Evolutionary conservation across 2,113 vertebrate species (phyloP).

Genomic region (Corynorhinus townsendii): DNA sequence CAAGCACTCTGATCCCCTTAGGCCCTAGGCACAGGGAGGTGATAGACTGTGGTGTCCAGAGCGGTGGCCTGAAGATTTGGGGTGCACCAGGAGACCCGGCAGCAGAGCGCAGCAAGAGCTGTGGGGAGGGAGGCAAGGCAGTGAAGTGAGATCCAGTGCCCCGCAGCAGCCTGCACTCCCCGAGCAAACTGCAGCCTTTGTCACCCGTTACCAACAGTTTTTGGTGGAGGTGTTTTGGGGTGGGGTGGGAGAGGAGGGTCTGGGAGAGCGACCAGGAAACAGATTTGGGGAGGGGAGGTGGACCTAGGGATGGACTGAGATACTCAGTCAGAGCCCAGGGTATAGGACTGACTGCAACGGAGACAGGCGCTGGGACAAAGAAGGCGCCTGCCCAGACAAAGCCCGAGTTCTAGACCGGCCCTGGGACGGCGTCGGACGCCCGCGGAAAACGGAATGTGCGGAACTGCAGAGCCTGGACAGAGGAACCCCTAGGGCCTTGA

Average conservation of each 20-base stretch:
- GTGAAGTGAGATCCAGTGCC: not conserved
- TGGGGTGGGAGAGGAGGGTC: not conserved
- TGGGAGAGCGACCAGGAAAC: not conserved
- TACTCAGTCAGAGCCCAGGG: not conserved
- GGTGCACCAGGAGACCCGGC: not conserved
- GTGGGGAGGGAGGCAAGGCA: not conserved
- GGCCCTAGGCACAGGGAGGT: not conserved
- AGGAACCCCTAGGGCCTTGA: not conserved
- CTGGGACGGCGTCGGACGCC: slow-evolving; percentile 62
- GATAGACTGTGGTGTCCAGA: fast-evolving
- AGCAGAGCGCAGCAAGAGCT: not conserved
- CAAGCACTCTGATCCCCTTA: not conserved
- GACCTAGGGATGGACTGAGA: not conserved
- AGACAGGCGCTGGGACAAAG: slow-evolving; percentile 20
- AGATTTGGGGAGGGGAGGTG: not conserved
- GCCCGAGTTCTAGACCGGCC: slow-evolving; percentile 47
- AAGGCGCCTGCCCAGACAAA: not conserved
- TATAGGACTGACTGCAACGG: not conserved
- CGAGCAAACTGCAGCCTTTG: too few relatives aligned
- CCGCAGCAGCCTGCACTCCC: not conserved
- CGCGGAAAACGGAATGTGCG: slow-evolving; percentile 79
- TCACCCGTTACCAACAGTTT: not conserved
- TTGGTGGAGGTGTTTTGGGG: not conserved
- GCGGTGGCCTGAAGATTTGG: not conserved
- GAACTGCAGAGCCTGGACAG: not conserved